A percentile compares a stretch with the other conserved stretches of the same genome.
phyloP scores from a whole-genome alignment of 2,797 vertebrate genomes.

The Crenuchus spilurus region DNA sequence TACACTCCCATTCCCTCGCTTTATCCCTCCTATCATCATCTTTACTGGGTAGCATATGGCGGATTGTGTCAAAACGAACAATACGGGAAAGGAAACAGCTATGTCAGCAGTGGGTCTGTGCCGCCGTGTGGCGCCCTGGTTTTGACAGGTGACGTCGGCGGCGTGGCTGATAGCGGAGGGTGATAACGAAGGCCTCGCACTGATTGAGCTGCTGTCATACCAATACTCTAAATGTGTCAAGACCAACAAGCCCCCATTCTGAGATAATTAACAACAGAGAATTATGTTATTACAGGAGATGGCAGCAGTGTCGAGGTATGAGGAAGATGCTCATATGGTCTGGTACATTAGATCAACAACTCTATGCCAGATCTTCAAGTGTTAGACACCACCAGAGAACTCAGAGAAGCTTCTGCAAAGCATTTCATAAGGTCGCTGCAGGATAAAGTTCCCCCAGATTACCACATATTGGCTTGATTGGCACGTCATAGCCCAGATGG shows the following conservation, averaged over 20 bases:
- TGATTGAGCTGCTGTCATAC: constrained; percentile 58
- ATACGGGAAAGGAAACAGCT: constrained; percentile 88
- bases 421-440: too few relatives aligned
- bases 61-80: constrained; percentile 90
- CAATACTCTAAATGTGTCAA: constrained; percentile 57
- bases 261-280: constrained; percentile 54
- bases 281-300: constrained; percentile 50
- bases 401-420: too few relatives aligned
- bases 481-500: too few relatives aligned
- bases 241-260: constrained; percentile 55
- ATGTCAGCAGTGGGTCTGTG: constrained; percentile 85
- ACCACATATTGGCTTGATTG: too few relatives aligned
- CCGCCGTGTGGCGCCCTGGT: constrained; percentile 79
- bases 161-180: constrained; percentile 79
- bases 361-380: not conserved
- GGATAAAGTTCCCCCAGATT: too few relatives aligned
- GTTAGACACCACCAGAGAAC: too few relatives aligned
- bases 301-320: constrained; percentile 45
- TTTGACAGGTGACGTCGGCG: constrained; percentile 85
- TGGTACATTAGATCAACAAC: not conserved
- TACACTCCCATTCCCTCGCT: constrained; percentile 77
- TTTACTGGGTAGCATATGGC: constrained; percentile 87
- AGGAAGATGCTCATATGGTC: constrained; percentile 26
- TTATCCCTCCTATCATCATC: constrained; percentile 88
- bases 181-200: constrained; percentile 79